Conservation (phyloP, 2,888 invertebrate species). For the Drosophila nr. perissopoda region DNA sequence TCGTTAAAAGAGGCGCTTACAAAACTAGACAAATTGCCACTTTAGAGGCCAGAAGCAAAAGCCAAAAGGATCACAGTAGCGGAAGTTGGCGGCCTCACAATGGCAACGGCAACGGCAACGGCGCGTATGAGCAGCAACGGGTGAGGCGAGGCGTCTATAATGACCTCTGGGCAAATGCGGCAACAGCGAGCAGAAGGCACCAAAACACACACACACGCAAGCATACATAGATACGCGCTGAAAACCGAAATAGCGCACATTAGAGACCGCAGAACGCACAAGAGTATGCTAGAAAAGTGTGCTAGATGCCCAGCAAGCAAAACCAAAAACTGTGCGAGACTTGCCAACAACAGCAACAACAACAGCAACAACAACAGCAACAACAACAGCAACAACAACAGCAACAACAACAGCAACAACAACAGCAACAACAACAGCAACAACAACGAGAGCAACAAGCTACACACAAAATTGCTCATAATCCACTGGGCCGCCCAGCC, state of each 20-base stretch:
- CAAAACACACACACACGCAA: slow-evolving; percentile 19
- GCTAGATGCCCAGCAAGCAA: slow-evolving; percentile 38
- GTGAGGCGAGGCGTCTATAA: slow-evolving; percentile 59
- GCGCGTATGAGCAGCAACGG: slow-evolving; percentile 40
- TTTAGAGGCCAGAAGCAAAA: slow-evolving; percentile 69
- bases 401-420: slow-evolving; percentile 33
- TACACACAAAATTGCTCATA: slow-evolving; percentile 53
- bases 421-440: slow-evolving; percentile 35
- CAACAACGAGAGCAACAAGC: slow-evolving; percentile 41
- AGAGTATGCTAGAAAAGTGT: slow-evolving; percentile 53
- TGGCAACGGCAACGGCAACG: slow-evolving; percentile 19
- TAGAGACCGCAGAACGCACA: slow-evolving; percentile 67
- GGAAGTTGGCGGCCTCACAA: slow-evolving; percentile 58
- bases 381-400: slow-evolving; percentile 12
- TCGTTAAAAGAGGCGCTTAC: slow-evolving; percentile 81
- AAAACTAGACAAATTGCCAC: slow-evolving; percentile 82
- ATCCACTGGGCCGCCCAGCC: slow-evolving; percentile 55
- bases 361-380: not conserved
- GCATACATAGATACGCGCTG: slow-evolving; percentile 37
- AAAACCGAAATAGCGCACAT: slow-evolving; percentile 80
- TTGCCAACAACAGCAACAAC: slow-evolving; percentile 32
- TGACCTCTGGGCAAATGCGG: slow-evolving; percentile 73
- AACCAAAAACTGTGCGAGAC: slow-evolving; percentile 20
- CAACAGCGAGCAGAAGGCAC: slow-evolving; percentile 19
- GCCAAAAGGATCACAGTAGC: slow-evolving; percentile 46